Conservation (phyloP, 1,140 invertebrate genomes). For the Drosophila kanapiae region DNA sequence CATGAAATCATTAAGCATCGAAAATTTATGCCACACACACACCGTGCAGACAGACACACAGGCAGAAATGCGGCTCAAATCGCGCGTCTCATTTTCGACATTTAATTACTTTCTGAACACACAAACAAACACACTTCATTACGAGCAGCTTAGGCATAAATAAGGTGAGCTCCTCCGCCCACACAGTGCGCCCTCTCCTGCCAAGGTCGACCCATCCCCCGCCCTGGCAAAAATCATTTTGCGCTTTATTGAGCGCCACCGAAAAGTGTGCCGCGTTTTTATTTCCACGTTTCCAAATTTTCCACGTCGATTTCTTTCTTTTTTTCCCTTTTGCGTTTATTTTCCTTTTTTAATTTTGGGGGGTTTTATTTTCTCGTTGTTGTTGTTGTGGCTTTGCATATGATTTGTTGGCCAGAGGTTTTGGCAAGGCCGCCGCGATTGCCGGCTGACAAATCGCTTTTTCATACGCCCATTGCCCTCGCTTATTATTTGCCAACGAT, state of each 20-base stretch:
- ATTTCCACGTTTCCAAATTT: slow-evolving; percentile 31
- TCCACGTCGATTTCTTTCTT: slow-evolving; percentile 18
- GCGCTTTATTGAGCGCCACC: slow-evolving; percentile 60
- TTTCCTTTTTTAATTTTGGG: not conserved
- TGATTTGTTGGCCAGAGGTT: slow-evolving; percentile 40
- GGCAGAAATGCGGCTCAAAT: slow-evolving; percentile 57
- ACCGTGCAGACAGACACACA: slow-evolving; percentile 12
- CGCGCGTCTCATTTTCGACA: slow-evolving; percentile 73
- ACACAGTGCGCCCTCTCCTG: not conserved
- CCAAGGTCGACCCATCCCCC: not conserved
- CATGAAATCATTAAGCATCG: slow-evolving; percentile 80
- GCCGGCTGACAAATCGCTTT: slow-evolving; percentile 35
- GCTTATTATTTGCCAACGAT: slow-evolving; percentile 33
- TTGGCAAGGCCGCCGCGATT: slow-evolving; percentile 26
- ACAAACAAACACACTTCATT: slow-evolving; percentile 60
- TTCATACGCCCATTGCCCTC: slow-evolving; percentile 50
- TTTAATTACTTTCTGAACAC: slow-evolving; percentile 74
- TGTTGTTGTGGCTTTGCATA: slow-evolving; percentile 31
- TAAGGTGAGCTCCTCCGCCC: slow-evolving; percentile 13
- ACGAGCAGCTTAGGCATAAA: slow-evolving; percentile 64
- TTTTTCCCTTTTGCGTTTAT: slow-evolving; percentile 4
- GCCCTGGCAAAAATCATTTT: slow-evolving; percentile 60
- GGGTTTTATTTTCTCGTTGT: not conserved
- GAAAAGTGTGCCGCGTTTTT: slow-evolving; percentile 57
- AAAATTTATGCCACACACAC: slow-evolving; percentile 70